Evolutionary conservation across 2,113 vertebrate genomes (phyloP).

Genomic region (Neomonachus schauinslandi): DNA sequence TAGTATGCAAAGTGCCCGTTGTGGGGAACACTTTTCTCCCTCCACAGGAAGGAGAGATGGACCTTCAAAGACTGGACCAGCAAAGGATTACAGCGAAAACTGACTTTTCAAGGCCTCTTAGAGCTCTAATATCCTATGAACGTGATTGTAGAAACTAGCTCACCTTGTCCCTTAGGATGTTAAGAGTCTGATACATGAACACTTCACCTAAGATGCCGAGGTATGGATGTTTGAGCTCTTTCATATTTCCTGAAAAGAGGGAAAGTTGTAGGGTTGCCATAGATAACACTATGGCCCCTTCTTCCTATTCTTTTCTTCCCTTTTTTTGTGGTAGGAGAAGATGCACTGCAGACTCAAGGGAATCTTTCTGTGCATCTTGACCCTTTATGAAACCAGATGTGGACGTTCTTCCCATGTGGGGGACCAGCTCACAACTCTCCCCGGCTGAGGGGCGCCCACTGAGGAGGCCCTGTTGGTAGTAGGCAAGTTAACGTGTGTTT

Average conservation of each 20-base stretch:
- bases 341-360: neutral
- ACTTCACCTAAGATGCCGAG: neutral
- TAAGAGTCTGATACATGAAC: neutral
- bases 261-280: neutral
- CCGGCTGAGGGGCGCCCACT: neutral
- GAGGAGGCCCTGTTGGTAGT: neutral
- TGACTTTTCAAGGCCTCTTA: neutral
- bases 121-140: neutral
- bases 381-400: neutral
- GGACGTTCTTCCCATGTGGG: neutral
- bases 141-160: neutral
- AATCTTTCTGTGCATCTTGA: neutral
- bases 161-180: neutral
- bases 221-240: neutral
- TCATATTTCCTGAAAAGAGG: neutral
- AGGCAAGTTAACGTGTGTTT: neutral
- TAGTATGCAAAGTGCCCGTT: too few species aligned
- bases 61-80: too few species aligned
- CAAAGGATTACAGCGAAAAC: neutral
- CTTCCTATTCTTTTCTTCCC: neutral
- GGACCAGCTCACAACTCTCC: neutral
- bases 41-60: neutral
- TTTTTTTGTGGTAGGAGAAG: neutral
- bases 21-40: neutral
- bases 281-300: neutral